A percentile compares a stretch with the other conserved stretches of the same genome.
Conservation (phyloP, 2,113 vertebrate species). For the human region GRCh38 chr3:174379001-174379500, state of each 20-base stretch:
- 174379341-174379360: slow-evolving; percentile 10
- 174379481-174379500: background rate
- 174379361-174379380: background rate
- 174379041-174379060: background rate
- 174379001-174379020: background rate
- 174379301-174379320: background rate
- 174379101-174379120: background rate
- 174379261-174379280: background rate
- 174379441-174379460: background rate
- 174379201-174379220: background rate
- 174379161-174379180: background rate
- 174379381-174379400: background rate
- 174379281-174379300: background rate
- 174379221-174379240: background rate
- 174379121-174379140: background rate
- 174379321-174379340: background rate
- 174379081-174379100: background rate
- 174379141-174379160: background rate
- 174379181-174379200: background rate
- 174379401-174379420: background rate
- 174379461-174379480: background rate
- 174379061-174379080: background rate
- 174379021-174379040: background rate
- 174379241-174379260: background rate
- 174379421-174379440: background rate